A percentile compares a stretch with the other conserved stretches of the same genome.
Conservation (phyloP, 2,797 vertebrate genomes). For the Tragopan temminckii region DNA sequence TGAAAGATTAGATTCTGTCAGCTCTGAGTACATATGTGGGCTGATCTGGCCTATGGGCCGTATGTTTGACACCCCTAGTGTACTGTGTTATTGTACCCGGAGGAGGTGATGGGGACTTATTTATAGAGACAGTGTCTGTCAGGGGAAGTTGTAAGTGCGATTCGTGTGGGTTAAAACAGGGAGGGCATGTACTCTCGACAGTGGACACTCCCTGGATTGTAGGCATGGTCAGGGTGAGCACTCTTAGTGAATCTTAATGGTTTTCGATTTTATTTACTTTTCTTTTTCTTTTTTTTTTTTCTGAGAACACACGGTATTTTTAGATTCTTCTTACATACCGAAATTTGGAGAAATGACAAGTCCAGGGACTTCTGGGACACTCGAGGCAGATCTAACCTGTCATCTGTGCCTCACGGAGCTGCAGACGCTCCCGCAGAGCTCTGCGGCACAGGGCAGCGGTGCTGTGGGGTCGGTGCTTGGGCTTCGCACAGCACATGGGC, state of each 20-base stretch:
- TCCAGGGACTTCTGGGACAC: constrained; percentile 53
- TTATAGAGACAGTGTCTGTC: constrained; percentile 77
- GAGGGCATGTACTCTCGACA: constrained; percentile 47
- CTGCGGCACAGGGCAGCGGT: background rate
- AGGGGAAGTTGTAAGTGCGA: constrained; percentile 58
- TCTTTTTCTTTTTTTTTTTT: background rate
- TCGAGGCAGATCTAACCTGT: constrained; percentile 60
- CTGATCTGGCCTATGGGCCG: constrained; percentile 77
- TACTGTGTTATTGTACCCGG: constrained; percentile 76
- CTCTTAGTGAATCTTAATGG: background rate
- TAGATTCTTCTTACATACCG: constrained; percentile 15
- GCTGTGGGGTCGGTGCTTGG: background rate
- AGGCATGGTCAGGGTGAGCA: background rate
- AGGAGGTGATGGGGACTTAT: constrained; percentile 71
- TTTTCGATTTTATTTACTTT: background rate
- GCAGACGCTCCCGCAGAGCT: background rate
- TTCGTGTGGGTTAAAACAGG: constrained; percentile 60
- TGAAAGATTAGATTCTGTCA: constrained; percentile 73
- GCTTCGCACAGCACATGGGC: background rate
- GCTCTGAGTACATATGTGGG: constrained; percentile 75
- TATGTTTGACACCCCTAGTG: constrained; percentile 77
- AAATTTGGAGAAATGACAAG: constrained; percentile 65
- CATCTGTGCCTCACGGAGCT: constrained; percentile 21
- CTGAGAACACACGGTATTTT: constrained; percentile 3
- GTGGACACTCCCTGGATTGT: constrained; percentile 62